These are phyloP conservation scores for Neotragus moschatus DNA, from an alignment of 2,113 vertebrate genomes.

Conservation along the genomic window DNA sequence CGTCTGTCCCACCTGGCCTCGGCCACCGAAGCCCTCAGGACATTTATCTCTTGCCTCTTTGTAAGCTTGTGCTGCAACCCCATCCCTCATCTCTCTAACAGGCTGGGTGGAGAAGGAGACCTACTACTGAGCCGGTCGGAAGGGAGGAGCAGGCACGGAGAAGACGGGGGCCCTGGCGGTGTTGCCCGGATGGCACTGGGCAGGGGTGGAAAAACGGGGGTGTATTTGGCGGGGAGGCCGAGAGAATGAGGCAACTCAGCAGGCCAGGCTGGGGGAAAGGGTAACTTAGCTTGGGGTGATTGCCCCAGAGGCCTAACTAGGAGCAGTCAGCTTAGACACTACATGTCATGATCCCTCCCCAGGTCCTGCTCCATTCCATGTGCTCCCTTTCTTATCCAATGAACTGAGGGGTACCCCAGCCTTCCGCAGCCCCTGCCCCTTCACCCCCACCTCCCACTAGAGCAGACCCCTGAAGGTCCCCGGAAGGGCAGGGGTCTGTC, in stretches of 20 bases:
- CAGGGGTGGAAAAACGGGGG: neutral
- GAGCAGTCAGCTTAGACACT: neutral
- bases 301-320: neutral
- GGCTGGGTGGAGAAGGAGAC: slow-evolving; percentile 80
- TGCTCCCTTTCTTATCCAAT: neutral
- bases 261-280: neutral
- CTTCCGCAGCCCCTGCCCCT: neutral
- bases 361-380: neutral
- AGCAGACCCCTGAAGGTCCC: neutral
- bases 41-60: neutral
- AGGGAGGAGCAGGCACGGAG: slow-evolving; percentile 7
- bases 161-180: neutral
- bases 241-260: neutral
- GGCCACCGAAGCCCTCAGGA: neutral
- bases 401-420: neutral
- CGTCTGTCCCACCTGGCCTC: neutral
- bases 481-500: neutral
- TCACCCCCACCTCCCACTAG: neutral
- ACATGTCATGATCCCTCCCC: neutral
- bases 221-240: neutral
- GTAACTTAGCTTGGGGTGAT: neutral
- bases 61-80: neutral
- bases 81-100: slow-evolving; percentile 44
- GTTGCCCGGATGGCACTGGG: neutral
- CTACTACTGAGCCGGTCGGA: slow-evolving; percentile 63